Percentiles rank a stretch among this genome's conserved stretches.
Conservation (phyloP, 2,113 vertebrate genomes). For the Suncus etruscus region DNA sequence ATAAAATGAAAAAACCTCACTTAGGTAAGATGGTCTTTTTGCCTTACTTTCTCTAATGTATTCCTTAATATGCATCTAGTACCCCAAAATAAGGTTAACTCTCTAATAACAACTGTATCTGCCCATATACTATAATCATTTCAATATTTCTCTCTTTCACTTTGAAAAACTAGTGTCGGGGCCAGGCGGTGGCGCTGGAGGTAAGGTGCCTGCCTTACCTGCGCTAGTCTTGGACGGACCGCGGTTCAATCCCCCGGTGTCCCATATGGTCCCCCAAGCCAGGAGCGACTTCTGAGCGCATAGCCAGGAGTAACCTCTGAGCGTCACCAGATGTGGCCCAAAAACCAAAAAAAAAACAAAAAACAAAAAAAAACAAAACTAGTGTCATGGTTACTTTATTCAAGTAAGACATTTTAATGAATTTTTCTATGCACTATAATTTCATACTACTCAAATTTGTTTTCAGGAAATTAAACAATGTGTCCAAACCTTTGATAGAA, state of each 20-base stretch:
- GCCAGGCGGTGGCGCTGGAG: too few species aligned
- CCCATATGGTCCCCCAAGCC: too few species aligned
- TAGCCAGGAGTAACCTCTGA: too few species aligned
- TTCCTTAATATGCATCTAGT: background rate
- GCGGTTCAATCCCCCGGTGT: too few species aligned
- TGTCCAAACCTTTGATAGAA: background rate
- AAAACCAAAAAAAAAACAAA: too few species aligned
- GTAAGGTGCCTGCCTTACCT: too few species aligned
- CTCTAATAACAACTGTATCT: background rate
- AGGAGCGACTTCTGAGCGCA: too few species aligned
- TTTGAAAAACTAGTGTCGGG: background rate
- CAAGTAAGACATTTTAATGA: background rate
- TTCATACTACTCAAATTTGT: background rate
- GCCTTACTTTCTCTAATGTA: background rate
- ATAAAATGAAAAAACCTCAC: background rate
- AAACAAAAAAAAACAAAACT: too few species aligned
- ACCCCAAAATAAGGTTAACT: background rate
- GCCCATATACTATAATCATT: background rate
- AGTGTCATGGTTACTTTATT: too few species aligned
- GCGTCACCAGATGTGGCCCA: too few species aligned
- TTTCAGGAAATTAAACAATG: background rate
- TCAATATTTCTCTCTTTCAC: background rate
- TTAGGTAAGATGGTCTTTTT: background rate
- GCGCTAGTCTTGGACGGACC: too few species aligned
- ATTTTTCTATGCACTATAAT: background rate